These are phyloP conservation scores for Corythornis leucogaster DNA, from an alignment of 2,797 vertebrate genomes.

Conservation along the genomic window DNA sequence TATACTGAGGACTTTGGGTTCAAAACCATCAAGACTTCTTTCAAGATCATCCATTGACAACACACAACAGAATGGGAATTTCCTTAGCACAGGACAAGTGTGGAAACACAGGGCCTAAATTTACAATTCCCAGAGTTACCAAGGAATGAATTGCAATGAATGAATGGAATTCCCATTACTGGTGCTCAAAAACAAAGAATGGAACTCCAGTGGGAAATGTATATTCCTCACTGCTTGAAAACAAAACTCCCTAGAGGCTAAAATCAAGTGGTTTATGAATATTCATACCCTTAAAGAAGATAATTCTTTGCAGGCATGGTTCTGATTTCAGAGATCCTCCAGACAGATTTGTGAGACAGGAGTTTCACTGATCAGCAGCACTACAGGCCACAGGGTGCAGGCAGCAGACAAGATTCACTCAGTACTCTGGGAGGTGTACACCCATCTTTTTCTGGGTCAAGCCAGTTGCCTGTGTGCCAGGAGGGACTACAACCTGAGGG, in stretches of 20 bases:
- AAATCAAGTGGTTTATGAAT: not conserved
- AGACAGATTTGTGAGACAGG: not conserved
- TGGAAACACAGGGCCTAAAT: not conserved
- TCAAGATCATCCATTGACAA: not conserved
- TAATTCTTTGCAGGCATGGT: not conserved
- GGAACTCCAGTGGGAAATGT: not conserved
- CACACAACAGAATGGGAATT: not conserved
- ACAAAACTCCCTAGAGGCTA: not conserved
- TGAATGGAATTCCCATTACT: not conserved
- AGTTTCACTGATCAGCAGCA: not conserved
- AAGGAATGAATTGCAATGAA: not conserved
- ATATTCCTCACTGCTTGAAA: not conserved
- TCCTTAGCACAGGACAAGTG: not conserved
- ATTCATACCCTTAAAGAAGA: not conserved
- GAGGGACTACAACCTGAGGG: slow-evolving; percentile 8
- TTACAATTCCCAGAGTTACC: not conserved
- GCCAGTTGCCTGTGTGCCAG: not conserved
- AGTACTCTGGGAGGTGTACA: not conserved
- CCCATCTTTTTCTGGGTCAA: not conserved
- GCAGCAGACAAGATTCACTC: slow-evolving; percentile 8
- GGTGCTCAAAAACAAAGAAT: not conserved
- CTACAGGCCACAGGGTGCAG: not conserved
- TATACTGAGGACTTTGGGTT: not conserved
- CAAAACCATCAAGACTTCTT: not conserved
- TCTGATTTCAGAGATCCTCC: not conserved